These are phyloP conservation scores for Cyrtorhinus lividipennis DNA, from an alignment of 1,140 invertebrate genomes.

Conservation along the genomic window DNA sequence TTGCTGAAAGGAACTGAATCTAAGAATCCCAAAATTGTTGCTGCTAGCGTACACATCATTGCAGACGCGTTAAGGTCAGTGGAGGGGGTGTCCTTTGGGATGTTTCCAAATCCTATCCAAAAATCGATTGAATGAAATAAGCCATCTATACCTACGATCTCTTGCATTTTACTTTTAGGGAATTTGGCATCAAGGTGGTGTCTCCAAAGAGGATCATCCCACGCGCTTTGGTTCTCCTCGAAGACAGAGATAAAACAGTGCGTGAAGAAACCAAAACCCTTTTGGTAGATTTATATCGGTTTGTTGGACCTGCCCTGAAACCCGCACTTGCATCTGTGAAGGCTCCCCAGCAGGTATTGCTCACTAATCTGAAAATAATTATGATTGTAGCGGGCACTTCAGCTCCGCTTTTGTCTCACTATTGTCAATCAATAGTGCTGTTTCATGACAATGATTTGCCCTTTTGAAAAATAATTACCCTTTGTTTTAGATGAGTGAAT, in stretches of 20 bases:
- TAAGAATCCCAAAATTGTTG: slow-evolving; percentile 91
- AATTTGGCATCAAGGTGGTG: slow-evolving; percentile 87
- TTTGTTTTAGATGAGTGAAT: slow-evolving; percentile 65
- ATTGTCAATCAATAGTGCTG: too few species aligned
- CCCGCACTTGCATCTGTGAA: slow-evolving; percentile 74
- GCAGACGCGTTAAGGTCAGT: slow-evolving; percentile 52
- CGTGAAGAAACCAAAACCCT: slow-evolving; percentile 80
- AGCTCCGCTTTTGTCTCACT: too few species aligned
- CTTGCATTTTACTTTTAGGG: slow-evolving; percentile 34
- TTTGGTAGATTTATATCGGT: slow-evolving; percentile 81
- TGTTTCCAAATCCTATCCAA: neutral
- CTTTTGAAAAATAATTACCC: too few species aligned
- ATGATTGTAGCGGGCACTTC: too few species aligned
- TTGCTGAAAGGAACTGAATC: slow-evolving; percentile 83
- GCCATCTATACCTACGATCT: too few species aligned
- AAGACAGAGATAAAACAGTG: slow-evolving; percentile 83
- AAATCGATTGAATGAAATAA: too few species aligned
- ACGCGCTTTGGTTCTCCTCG: slow-evolving; percentile 63
- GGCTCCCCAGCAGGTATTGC: slow-evolving; percentile 68
- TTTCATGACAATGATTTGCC: too few species aligned
- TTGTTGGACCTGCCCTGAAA: slow-evolving; percentile 76
- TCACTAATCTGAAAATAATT: too few species aligned
- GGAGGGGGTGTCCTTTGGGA: neutral
- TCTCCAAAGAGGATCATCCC: slow-evolving; percentile 80
- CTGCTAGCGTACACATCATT: slow-evolving; percentile 63